phyloP scores from a whole-genome alignment of 2,888 invertebrate genomes.

The Coelopa pilipes region DNA sequence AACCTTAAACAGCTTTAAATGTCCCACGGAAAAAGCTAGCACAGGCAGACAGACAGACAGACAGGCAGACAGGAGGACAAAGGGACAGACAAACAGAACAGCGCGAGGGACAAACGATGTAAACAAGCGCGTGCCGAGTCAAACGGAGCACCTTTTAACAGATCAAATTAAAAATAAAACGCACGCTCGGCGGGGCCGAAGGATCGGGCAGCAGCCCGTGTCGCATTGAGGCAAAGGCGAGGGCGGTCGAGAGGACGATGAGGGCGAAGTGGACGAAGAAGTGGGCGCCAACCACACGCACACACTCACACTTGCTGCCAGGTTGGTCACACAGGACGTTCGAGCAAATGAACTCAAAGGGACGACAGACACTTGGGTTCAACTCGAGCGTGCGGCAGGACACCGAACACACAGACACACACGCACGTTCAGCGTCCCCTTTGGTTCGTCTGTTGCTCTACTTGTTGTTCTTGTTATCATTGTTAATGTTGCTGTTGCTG shows the following conservation, averaged over 20 bases:
- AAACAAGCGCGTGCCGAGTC: not conserved
- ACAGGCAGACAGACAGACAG: not conserved
- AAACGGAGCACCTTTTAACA: not conserved
- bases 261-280: too few species aligned
- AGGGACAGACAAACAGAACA: not conserved
- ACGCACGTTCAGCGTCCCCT: not conserved
- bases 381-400: conserved; percentile 4
- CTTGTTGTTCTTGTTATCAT: not conserved
- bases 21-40: not conserved
- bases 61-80: not conserved
- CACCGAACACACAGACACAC: not conserved
- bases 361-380: conserved; percentile 3
- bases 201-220: too few species aligned
- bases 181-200: not conserved
- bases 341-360: conserved; percentile 11
- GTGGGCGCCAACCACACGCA: not conserved
- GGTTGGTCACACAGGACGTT: not conserved
- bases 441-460: not conserved
- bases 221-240: too few species aligned
- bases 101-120: not conserved
- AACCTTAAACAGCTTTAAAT: not conserved
- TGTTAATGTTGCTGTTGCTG: not conserved
- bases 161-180: not conserved
- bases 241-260: too few species aligned
- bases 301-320: not conserved